Evolutionary conservation across 2,888 invertebrate species (phyloP), one percentile per base, ranked within the genome.

Genomic region (Eupithecia subfuscata): DNA sequence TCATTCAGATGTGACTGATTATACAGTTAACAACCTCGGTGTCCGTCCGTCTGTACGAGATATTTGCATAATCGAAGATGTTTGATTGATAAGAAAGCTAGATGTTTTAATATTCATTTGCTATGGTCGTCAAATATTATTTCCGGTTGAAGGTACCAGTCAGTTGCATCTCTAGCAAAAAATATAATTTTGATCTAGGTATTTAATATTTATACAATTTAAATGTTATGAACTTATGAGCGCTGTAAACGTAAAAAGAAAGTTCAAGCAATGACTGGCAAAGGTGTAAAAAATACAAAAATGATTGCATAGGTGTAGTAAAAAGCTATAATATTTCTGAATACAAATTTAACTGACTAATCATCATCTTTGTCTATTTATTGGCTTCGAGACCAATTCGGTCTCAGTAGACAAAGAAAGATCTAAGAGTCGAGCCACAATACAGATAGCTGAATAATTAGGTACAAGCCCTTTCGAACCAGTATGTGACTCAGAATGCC

Each of bases 1-100:
- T 84, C 86, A 86, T 87, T 89, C 86, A 85, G 86, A 86, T 88
- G 87, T 85, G 84, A 87, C 87, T 78, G 73, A 79, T 79, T 76
- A 75, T 79, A 81, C 78, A 73, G 79, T 76, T 76, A 73, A 76
- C 78, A 70, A 68, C 76, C 78, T 75, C 70, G 43, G 74, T 78
- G 70, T 56, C 73, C 71, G 74, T 69, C 74, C 74, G 77, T 75
- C 70, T 75, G 76, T 70, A 70, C 72, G 45, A 73, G 76, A 77
- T 67, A 77, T 79, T 77, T 78, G 71, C 75, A 78, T 80, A 72
- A 75, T 72, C 70, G 65, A 67, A 70, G 64, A 70, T 73, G 52
- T 67, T 60, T 73, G 73, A 73, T 73, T 65, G 73, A 73, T 69
- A 74, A 70, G 60, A 73, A 71, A 71, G 71, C 43, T 60, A 22